Conservation (phyloP, 2,113 vertebrate genomes). For the Haliaeetus leucogaster region DNA sequence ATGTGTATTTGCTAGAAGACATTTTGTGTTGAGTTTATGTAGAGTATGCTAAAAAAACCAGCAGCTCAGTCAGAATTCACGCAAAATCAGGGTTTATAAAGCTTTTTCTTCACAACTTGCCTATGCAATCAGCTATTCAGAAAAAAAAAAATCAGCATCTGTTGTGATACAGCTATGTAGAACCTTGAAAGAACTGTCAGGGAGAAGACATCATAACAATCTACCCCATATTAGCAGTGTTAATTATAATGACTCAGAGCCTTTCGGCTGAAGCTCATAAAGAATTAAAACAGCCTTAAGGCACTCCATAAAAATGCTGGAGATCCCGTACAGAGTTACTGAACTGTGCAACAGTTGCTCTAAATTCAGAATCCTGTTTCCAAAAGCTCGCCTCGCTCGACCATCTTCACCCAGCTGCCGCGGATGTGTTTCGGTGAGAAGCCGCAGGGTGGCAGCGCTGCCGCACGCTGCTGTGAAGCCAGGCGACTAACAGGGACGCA, state of each 20-base stretch:
- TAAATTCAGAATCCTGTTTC: neutral
- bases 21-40: neutral
- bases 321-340: neutral
- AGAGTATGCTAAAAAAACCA: neutral
- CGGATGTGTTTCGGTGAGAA: neutral
- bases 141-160: neutral
- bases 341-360: neutral
- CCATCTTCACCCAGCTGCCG: rapidly evolving
- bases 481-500: rapidly evolving
- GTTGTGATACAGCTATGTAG: neutral
- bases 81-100: neutral
- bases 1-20: neutral
- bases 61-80: neutral
- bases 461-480: neutral
- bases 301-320: neutral
- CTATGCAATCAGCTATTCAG: neutral
- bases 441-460: conserved; percentile 64
- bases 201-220: neutral
- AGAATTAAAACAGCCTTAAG: neutral
- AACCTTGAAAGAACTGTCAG: neutral
- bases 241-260: neutral
- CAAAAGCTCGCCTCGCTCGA: neutral
- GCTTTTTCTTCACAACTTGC: neutral
- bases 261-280: neutral
- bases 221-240: neutral